Base-by-base conservation (phyloP, 2,888 invertebrate genomes). In the Clitarchus hookeri region DNA sequence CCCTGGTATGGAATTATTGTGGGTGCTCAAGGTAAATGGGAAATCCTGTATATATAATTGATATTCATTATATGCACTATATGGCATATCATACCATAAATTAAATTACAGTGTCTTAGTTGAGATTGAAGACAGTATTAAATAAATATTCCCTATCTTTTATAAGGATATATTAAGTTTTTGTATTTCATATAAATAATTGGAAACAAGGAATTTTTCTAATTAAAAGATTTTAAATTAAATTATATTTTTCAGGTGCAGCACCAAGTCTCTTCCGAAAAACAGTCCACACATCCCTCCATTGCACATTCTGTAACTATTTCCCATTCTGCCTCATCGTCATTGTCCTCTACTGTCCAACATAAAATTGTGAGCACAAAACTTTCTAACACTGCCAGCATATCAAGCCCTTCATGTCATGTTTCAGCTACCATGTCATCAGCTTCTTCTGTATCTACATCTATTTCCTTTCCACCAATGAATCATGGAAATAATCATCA, bases 281-380 rank as follows among this genome's bases (percentile, higher is more conserved):
- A 88, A 53, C 85, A 84, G 53, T 54, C 84, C 26, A 84, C 84
- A 23, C 85, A 85, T 26, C 83, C 78, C 12, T 65, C 86, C 23
- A n/a, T 84, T 1, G 86, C 85, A n/a, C 87, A 87, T 82, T 87
- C 88, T 25, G 92, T 95, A 88, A 95, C 95, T 54, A 95, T 95
- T 89, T 94, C 94, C 23, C 95, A 95, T 90, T 94, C 95, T 54
- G 94, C 95, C 3, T 94, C 94, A 77, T 94, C 94, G 87, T 94
- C 94, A 90, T 94, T 94, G 11, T 94, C 94, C 85, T 94, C 94
- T 89, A 94, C 94, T n/a, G 93, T 95, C 87, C 94, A 94, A 89
- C 94, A 94, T 89, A 94, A 94, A 91, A 93, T 93, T 80, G 93
- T 93, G 90, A 93, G 86, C 44, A 85, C 84, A 11, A 87, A 86